These are phyloP conservation scores for Unio pictorum DNA, from an alignment of 2,888 invertebrate species.

Conservation along the genomic window DNA sequence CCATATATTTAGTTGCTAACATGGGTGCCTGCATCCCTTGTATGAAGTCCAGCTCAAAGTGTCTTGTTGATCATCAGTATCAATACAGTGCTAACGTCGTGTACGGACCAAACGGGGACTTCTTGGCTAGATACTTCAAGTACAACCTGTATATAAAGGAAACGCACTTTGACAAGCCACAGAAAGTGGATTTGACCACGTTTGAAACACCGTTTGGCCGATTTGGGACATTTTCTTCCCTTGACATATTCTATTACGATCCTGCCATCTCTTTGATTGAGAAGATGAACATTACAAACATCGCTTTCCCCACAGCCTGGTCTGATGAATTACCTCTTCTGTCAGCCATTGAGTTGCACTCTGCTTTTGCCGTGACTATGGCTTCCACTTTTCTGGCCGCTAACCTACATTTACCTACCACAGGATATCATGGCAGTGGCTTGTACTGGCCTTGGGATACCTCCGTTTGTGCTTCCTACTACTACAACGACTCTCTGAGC, in stretches of 20 bases:
- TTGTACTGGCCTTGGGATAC: conserved; percentile 3
- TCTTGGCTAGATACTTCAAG: conserved; percentile 75
- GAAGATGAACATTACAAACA: conserved; percentile 75
- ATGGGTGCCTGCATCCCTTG: conserved; percentile 5
- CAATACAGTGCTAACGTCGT: too few species aligned
- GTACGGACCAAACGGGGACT: not conserved
- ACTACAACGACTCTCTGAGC: not conserved
- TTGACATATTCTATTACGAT: conserved; percentile 83
- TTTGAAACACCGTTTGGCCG: conserved; percentile 42
- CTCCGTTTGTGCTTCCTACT: not conserved
- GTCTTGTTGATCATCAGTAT: too few species aligned
- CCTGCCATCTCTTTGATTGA: conserved; percentile 78
- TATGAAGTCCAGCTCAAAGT: not conserved
- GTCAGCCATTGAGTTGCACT: not conserved
- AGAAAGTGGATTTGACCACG: conserved; percentile 18
- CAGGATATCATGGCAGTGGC: conserved; percentile 1
- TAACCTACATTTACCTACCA: conserved; percentile 2
- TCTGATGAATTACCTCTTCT: conserved; percentile 1
- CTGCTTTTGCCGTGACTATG: not conserved
- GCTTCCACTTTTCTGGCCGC: conserved; percentile 3
- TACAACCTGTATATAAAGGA: conserved; percentile 72
- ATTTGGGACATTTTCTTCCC: conserved; percentile 83
- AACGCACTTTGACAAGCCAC: conserved; percentile 1
- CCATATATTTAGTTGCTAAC: conserved; percentile 17
- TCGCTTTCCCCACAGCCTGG: conserved; percentile 77